Percentiles rank a stretch among this genome's conserved stretches.
These are phyloP conservation scores for Poecilobothrus nobilitatus DNA, from an alignment of 2,888 invertebrate species.

Conservation along the genomic window DNA sequence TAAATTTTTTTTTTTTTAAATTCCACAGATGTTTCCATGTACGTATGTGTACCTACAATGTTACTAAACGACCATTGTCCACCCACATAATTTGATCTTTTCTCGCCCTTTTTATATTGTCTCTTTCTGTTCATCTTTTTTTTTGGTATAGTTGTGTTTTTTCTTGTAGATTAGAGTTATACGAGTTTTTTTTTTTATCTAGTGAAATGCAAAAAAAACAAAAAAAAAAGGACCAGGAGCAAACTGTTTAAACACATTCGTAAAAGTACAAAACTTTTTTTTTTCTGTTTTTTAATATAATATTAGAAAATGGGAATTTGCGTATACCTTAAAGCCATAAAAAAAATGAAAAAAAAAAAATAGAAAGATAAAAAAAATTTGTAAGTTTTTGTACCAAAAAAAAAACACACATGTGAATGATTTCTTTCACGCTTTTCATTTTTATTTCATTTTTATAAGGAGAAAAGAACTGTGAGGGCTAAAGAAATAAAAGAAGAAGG, in stretches of 20 bases:
- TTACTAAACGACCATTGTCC: constrained; percentile 6
- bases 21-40: constrained; percentile 9
- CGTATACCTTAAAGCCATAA: constrained; percentile 5
- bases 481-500: too few relatives aligned
- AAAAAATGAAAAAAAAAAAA: neutral
- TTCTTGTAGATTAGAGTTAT: neutral
- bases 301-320: neutral
- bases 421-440: constrained; percentile 9
- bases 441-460: neutral
- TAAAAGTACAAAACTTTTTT: neutral
- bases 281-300: neutral
- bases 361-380: neutral
- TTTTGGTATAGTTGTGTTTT: too few relatives aligned
- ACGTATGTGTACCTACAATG: neutral
- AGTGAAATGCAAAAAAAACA: neutral
- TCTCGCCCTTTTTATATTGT: constrained; percentile 21
- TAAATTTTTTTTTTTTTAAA: constrained; percentile 11
- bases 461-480: neutral
- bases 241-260: neutral
- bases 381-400: neutral
- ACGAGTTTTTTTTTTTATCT: neutral
- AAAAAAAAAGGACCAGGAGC: neutral
- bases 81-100: constrained; percentile 10
- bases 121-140: constrained; percentile 28
- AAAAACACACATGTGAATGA: constrained; percentile 11